A percentile compares a stretch with the other conserved stretches of the same genome.
phyloP scores from a whole-genome alignment of 2,113 vertebrate genomes.

The Oceanites oceanicus region DNA sequence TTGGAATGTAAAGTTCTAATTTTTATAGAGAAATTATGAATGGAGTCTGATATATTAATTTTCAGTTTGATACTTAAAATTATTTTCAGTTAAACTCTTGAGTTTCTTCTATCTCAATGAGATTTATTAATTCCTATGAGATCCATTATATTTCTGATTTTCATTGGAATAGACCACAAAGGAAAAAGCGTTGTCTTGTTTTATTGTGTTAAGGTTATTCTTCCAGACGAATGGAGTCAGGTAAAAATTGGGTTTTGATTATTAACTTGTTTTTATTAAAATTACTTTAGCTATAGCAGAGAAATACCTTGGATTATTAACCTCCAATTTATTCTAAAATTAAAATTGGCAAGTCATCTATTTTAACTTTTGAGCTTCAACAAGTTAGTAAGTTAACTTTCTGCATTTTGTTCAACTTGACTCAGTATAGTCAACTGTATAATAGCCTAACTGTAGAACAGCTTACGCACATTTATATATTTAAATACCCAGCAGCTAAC shows the following conservation, averaged over 20 bases:
- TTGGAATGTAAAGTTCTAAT: neutral
- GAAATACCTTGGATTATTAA: neutral
- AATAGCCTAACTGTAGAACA: neutral
- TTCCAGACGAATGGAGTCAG: neutral
- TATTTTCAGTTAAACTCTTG: neutral
- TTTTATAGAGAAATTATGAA: neutral
- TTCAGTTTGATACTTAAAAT: neutral
- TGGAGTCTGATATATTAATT: neutral
- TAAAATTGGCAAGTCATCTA: neutral
- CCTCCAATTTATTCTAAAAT: neutral
- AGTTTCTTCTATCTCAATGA: neutral
- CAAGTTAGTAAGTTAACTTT: too few relatives aligned
- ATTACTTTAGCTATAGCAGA: neutral
- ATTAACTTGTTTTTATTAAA: neutral
- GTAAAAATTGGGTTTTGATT: fast-evolving
- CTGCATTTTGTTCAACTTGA: neutral
- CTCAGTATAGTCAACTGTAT: fast-evolving
- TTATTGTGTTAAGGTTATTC: neutral
- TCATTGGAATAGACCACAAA: neutral
- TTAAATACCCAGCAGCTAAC: neutral
- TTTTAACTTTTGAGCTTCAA: neutral
- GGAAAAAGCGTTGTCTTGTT: neutral
- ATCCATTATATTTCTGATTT: neutral
- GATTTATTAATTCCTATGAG: neutral
- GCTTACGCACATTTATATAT: neutral